Evolutionary conservation across 2,797 vertebrate species (phyloP), one percentile per base, ranked within the genome.

Genomic region (Sebastes goodei): DNA sequence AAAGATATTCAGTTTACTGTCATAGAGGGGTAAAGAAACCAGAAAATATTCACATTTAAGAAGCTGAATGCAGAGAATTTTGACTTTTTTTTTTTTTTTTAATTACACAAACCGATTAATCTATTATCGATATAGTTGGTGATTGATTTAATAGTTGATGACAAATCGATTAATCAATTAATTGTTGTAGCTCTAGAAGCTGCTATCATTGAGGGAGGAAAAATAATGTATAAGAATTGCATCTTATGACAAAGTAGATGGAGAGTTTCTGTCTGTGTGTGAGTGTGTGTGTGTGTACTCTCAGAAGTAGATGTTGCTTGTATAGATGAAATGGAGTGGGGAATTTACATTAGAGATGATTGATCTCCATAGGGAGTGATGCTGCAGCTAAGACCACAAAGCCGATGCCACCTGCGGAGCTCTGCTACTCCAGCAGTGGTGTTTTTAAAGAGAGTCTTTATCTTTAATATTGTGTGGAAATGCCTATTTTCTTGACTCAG

Each of bases 351-450:
- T 69, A 77, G 33, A 80, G 27, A 57, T 81, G 67, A 78, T 76
- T 74, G 59, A 78, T 84, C 68, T 80, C 75, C 53, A 61, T 23
- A 6, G 65, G 59, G 61, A 63, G 66, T 52, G 70, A 62, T 70
- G 72, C 77, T 65, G 62, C 56, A 29, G 49, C 46, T 30, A 53
- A 75, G 59, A 75, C 59, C 72, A 75, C 70, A 78, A 79, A 85
- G 61, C 30, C 5, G 14, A 71, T 30, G 0, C 60, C 79, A 79
- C 77, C 55, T 62, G 64, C 12, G 15, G 67, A 75, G 53, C 65
- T 64, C 35, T 33, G 17, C 33, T 69, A 65, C 62, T 71, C 74
- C 10, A 56, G 67, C 67, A 23, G 11, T 35, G 23, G 17, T 62
- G 46, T 52, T 85, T 83, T 69, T 42, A 49, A 84, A 69, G 63